Evolutionary conservation across 2,797 vertebrate genomes (phyloP), one percentile per base, ranked within the genome.

Genomic region (Crax fasciolata): DNA sequence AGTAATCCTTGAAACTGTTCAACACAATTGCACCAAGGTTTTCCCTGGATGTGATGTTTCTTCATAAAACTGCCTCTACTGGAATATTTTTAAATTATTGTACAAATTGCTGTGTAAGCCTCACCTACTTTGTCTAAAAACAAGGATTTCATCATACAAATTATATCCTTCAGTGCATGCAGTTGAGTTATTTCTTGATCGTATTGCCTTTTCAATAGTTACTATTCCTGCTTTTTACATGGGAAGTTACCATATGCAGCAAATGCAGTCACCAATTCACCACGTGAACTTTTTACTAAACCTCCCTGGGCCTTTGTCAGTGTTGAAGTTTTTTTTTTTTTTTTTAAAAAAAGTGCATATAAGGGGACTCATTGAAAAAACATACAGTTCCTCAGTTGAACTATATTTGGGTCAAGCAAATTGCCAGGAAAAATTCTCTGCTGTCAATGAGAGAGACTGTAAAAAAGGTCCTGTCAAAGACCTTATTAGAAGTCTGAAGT

Each of bases 241-340:
- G 27, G 61, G 80, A 81, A 58, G 30, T 6, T 52, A 41, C 35
- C n/a, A 32, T 0, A 49, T 25, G 23, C 49, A 84, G 46, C 10
- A 3, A 10, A 5, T 70, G 27, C 38, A 32, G 73, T 7, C 87
- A 24, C 20, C 35, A 52, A 78, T 46, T 89, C 71, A 75, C 43
- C 7, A 1, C 3, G 38, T 21, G 82, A 94, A 63, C 73, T 84
- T 68, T 41, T 91, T 90, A 84, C 70, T 35, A 66, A 92, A 83
- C n/a, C 48, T 87, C 43, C 49, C 65, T 16, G 13, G 51, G 44
- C 75, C 57, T 35, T 57, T 96, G 89, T 88, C 91, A 97, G n/a
- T 63, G 7, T 38, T 80, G 54, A 23, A 79, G 24, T 28, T 81
- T 92, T 35, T 35, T 35, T 35, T 35, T 35, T 35, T 35, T 35